A percentile compares a stretch with the other conserved stretches of the same genome.
Conservation (phyloP, 92 coral and sea anemone species). For the Montipora capitata region DNA sequence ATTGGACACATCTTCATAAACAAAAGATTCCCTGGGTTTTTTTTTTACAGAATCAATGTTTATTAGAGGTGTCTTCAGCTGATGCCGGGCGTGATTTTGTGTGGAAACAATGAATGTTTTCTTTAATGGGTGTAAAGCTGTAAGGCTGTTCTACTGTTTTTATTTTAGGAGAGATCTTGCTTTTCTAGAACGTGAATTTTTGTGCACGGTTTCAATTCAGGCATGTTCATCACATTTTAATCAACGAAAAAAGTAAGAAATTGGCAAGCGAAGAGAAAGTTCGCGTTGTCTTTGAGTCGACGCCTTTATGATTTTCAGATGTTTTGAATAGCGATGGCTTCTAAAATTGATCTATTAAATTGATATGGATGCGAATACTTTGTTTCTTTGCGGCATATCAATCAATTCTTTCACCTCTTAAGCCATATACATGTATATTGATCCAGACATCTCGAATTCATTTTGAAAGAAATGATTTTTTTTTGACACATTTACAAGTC, state of each 20-base stretch:
- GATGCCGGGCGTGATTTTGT: background rate
- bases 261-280: background rate
- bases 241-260: background rate
- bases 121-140: background rate
- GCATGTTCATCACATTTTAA: background rate
- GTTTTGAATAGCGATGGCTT: conserved; percentile 25
- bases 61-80: background rate
- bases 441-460: background rate
- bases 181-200: background rate
- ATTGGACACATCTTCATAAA: background rate
- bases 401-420: too few species aligned
- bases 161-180: background rate
- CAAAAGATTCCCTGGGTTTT: background rate
- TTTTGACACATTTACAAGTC: too few species aligned
- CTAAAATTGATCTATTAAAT: background rate
- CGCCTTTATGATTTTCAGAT: conserved; percentile 4
- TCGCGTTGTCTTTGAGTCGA: background rate
- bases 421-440: too few species aligned
- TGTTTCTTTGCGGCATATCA: background rate
- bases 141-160: background rate
- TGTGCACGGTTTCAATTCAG: background rate
- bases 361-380: background rate
- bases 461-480: too few species aligned
- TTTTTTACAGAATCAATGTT: background rate
- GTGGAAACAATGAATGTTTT: conserved; percentile 1